A percentile compares a stretch with the other conserved stretches of the same genome.
These are phyloP conservation scores for Caenorhabditis sinica DNA, from an alignment of 2,888 invertebrate species.

Conservation along the genomic window DNA sequence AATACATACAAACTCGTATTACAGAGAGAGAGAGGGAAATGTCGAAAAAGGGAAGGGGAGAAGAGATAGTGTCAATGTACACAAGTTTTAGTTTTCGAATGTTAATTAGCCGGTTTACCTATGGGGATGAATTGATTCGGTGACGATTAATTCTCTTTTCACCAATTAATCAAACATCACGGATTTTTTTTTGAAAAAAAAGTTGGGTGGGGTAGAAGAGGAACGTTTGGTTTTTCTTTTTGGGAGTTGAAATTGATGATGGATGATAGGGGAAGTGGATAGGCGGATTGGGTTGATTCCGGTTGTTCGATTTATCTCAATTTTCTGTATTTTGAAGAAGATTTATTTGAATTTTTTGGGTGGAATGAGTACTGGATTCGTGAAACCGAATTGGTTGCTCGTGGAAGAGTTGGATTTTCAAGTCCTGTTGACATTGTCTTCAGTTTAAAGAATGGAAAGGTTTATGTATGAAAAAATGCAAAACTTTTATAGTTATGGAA, in stretches of 20 bases:
- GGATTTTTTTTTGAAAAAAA: slow-evolving; percentile 17
- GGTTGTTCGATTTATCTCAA: not conserved
- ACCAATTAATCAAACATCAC: slow-evolving; percentile 50
- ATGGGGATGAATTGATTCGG: slow-evolving; percentile 23
- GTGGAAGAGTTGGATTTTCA: too few species aligned
- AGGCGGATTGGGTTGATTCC: not conserved
- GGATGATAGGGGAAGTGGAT: slow-evolving; percentile 18
- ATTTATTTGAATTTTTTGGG: not conserved
- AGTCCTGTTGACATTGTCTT: too few species aligned
- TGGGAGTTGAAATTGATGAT: slow-evolving; percentile 11
- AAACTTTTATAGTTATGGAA: too few species aligned
- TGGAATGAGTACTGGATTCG: too few species aligned
- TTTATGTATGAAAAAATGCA: too few species aligned
- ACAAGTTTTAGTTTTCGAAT: slow-evolving; percentile 41
- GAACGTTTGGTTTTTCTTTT: not conserved
- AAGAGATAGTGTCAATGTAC: slow-evolving; percentile 43
- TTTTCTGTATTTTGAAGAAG: not conserved
- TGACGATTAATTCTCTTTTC: not conserved
- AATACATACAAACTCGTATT: slow-evolving; percentile 48
- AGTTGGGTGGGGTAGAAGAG: too few species aligned
- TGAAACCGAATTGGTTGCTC: too few species aligned
- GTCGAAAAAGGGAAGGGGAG: slow-evolving; percentile 12
- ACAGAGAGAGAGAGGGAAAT: slow-evolving; percentile 20
- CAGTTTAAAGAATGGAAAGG: too few species aligned
- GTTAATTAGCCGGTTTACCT: slow-evolving; percentile 64